phyloP scores from a whole-genome alignment of 2,888 invertebrate genomes.

The Orgyia antiqua region DNA sequence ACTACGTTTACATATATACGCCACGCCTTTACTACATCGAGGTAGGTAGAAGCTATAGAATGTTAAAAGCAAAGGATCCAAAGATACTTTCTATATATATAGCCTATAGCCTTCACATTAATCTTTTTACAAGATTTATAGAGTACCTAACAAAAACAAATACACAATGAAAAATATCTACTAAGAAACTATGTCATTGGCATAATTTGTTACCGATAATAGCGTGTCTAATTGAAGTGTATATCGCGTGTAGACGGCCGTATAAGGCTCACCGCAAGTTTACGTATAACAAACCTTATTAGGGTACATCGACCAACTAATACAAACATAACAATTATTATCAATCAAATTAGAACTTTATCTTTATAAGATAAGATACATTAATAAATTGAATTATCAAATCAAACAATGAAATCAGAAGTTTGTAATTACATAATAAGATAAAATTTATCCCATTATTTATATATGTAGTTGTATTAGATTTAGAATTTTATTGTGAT shows the following conservation, averaged over 20 bases:
- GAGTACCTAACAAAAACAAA: no score
- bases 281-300: conserved; percentile 18
- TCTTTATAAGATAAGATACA: neutral
- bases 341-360: conserved; percentile 4
- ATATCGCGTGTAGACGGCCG: conserved; percentile 12
- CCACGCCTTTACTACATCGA: no score
- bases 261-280: conserved; percentile 14
- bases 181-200: conserved; percentile 15
- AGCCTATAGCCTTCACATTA: no score
- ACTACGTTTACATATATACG: no score
- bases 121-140: no score
- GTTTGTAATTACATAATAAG: neutral
- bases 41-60: no score
- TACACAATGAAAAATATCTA: no score
- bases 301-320: conserved; percentile 27
- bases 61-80: no score
- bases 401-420: neutral
- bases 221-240: conserved; percentile 5
- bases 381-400: neutral
- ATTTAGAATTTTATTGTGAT: no score
- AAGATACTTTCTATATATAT: no score
- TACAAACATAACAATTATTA: conserved; percentile 1
- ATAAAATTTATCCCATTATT: neutral
- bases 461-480: no score
- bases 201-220: conserved; percentile 14